Evolutionary conservation across 2,797 vertebrate genomes (phyloP).

Genomic region (Myripristis jacobus): DNA sequence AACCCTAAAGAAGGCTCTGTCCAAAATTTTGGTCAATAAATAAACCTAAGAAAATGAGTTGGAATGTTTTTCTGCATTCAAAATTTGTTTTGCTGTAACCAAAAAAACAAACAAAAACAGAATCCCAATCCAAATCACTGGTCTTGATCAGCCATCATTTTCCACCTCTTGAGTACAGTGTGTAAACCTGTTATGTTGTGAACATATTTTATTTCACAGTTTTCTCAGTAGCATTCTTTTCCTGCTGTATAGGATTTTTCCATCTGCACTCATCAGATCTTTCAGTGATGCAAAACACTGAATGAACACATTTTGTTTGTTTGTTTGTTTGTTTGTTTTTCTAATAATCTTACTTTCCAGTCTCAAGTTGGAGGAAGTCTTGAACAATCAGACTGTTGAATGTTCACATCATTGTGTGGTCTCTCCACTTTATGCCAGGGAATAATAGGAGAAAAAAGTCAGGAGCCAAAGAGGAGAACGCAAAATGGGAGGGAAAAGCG

Average conservation of each 20-base stretch:
- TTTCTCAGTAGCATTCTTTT: background rate
- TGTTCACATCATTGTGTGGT: slow-evolving; percentile 39
- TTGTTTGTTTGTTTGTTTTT: background rate
- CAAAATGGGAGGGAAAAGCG: slow-evolving; percentile 35
- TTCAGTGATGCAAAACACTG: background rate
- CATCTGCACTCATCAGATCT: slow-evolving; percentile 19
- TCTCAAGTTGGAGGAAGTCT: background rate
- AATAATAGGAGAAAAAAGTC: background rate
- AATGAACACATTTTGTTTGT: no score
- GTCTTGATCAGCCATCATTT: slow-evolving; percentile 17
- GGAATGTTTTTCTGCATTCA: no score
- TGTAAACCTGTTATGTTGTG: slow-evolving; percentile 46
- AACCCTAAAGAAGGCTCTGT: no score
- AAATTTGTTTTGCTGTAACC: slow-evolving; percentile 41
- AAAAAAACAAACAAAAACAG: no score
- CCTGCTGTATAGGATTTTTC: slow-evolving; percentile 21
- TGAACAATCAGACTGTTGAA: slow-evolving; percentile 1
- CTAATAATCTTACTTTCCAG: slow-evolving; percentile 9
- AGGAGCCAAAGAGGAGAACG: slow-evolving; percentile 51
- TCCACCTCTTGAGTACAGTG: slow-evolving; percentile 37
- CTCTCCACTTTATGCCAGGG: slow-evolving; percentile 40
- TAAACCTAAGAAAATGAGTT: no score
- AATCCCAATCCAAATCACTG: slow-evolving; percentile 44
- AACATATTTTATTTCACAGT: slow-evolving; percentile 29
- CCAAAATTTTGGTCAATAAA: no score